Evolutionary conservation across 2,113 vertebrate species (phyloP), one percentile per base, ranked within the genome.

Genomic region (Anarrhichthys ocellatus): DNA sequence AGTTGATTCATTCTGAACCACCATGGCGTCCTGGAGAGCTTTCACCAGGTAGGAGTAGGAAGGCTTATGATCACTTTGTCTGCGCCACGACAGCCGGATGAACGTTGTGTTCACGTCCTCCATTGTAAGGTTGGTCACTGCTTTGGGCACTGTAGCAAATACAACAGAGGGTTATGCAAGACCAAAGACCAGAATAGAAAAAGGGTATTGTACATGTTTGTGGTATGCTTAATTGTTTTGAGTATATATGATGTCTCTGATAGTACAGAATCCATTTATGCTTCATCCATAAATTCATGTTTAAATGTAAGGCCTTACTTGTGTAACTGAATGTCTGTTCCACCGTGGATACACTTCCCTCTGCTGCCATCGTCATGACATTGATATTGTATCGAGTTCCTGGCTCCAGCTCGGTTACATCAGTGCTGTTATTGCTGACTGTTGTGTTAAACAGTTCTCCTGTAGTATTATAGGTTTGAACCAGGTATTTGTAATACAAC

Each of bases 11-110:
- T 46, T 83, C 1, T 6, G 6, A 27, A 80, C 24, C 50, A 29
- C 2, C 0, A 0, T 4, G n/a, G 0, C 0, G 5, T 1, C 24
- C 27, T 9, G 34, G 13, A 15, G 32, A 2, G 38, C 76, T 6
- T 4, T 9, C 64, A 91, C 87, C 79, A 40, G 34, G 66, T 92
- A 94, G 15, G 62, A 69, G 75, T 92, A 89, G 44, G 69, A 48
- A 1, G 48, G 0, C 13, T 91, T 87, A 42, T 83, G 2, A 67
- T 93, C 88, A 9, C 9, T 54, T 34, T 78, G 89, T 52, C 32
- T 71, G 10, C 0, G 0, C 93, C 93, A 93, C 1, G 18, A 77
- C 71, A 94, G 18, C 13, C 0, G 32, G 63, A 93, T 74, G 46
- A 59, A 13, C 0, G 83, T 87, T 34, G 74, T 80, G 65, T 58